Evolutionary conservation across 2,888 invertebrate genomes (phyloP), one percentile per base, ranked within the genome.

Genomic region (Caenorhabditis zanzibari): DNA sequence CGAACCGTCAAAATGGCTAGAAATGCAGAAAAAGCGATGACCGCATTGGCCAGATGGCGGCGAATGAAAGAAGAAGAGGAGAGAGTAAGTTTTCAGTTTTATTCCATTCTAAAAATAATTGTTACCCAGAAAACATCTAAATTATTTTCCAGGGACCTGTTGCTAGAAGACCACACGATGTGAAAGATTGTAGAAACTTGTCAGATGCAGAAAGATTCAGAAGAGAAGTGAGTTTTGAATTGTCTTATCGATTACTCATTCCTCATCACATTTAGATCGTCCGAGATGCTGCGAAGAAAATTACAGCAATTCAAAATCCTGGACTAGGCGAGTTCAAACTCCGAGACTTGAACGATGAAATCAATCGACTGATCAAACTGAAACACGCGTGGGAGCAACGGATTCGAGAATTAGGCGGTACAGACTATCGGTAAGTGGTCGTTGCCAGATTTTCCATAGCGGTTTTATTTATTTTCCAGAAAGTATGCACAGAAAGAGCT

Each of bases 311-410:
- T 92, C 99, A 99, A 85, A 91, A 91, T 84, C 91, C 99, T 87
- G 99, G 99, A 79, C 94, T 99, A n/a, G 99, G 99, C 3, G 99
- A 99, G 93, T 99, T 98, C 93, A 95, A 98, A 28, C 96, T 99
- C 86, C 95, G 99, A 19, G 99, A 99, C 93, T 94, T 99, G 26
- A 99, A 99, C 93, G 99, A 99, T 93, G 98, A 99, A 93, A 99
- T 99, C 88, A 99, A 99, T 93, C 98, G 99, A 93, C 93, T 98
- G 85, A 94, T 99, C 81, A 94, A 98, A 61, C 97, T 98, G 92
- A 94, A 94, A 86, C 92, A 93, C 32, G 93, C 93, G 77, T 99
- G 99, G 99, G 99, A 99, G 92, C 95, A 96, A 71, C 96, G 98
- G 92, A 98, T 99, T 87, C 95, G 96, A 88, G 95, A 97, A 81